phyloP scores from a whole-genome alignment of 2,797 vertebrate genomes.

The Eulemur albifrons region DNA sequence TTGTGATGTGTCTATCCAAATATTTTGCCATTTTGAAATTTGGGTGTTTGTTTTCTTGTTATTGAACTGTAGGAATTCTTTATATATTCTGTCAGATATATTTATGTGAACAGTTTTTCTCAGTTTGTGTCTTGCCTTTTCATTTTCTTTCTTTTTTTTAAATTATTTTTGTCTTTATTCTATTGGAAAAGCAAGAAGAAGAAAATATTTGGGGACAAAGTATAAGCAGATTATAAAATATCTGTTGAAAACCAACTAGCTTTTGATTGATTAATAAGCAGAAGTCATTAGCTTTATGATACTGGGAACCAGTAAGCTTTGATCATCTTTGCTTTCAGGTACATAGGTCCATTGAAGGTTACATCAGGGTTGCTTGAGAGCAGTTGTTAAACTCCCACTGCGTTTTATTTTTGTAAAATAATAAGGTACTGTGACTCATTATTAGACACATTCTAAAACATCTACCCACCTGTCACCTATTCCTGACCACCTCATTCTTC shows the following conservation, averaged over 20 bases:
- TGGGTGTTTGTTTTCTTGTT: not conserved
- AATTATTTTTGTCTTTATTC: not conserved
- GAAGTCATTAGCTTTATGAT: not conserved
- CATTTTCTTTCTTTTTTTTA: not conserved
- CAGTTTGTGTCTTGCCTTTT: not conserved
- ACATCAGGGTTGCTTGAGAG: not conserved
- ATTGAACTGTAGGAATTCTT: not conserved
- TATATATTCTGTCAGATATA: not conserved
- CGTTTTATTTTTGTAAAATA: slow-evolving; percentile 7
- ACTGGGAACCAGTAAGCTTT: not conserved
- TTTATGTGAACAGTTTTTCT: not conserved
- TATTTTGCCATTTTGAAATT: not conserved
- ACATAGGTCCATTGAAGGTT: not conserved
- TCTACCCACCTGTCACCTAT: not conserved
- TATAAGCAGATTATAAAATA: not conserved
- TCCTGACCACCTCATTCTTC: not conserved
- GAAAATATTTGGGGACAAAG: not conserved
- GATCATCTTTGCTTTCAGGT: not conserved
- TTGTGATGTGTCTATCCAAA: not conserved
- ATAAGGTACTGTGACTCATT: not conserved
- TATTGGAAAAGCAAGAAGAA: not conserved
- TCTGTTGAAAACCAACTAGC: not conserved
- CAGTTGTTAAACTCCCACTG: not conserved
- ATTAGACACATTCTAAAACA: not conserved
- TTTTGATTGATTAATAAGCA: not conserved